Base-by-base conservation (phyloP, 2,888 invertebrate genomes). In the Gerris lacustris region DNA sequence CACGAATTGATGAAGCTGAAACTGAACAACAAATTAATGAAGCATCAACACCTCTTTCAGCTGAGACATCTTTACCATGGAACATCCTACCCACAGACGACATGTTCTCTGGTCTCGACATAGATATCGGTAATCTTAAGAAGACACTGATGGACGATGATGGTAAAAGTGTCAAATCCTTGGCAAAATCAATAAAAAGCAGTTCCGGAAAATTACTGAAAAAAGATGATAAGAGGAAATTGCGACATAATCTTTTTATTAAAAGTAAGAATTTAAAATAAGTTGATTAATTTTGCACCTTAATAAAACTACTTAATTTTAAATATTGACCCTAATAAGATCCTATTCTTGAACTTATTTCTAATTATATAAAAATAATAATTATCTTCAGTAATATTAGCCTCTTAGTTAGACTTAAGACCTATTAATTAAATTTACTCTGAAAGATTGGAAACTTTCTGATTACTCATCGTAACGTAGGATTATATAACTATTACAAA, bases 181-280 rank as follows among this genome's bases (percentile, higher is more conserved):
- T 67, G 7, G 31, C 67, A 7, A 67, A 67, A 44, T 67, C 67
- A 7, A 45, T 67, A 9, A 67, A 67, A 43, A 67, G 67, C 17
- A 15, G 44, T 5, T 18, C 67, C 4, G 44, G 43, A 17, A 67
- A 67, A 44, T 44, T 31, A 11, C n/a, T 67, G 4, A 67, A 67
- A 44, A 67, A 67, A 43, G 45, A 44, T 1, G 67, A 67, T 9
- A 67, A 67, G 17, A 17, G 18, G 43, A 67, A 67, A 67, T 31
- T 67, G 11, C 7, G 67, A n/a, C 67, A 67, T 9, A 67, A 67
- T 11, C 45, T 67, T n/a, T 67, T 67, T 67, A 44, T 67, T 17
- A 9, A 17, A n/a, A 31, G 67, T 67, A 45, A 31, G 67, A 31
- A 18, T 18, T 66, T 11, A n/a, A n/a, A 31, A 31, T 31, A 31